Base-by-base conservation (phyloP, 2,888 invertebrate species). In the Sesamia inferens region DNA sequence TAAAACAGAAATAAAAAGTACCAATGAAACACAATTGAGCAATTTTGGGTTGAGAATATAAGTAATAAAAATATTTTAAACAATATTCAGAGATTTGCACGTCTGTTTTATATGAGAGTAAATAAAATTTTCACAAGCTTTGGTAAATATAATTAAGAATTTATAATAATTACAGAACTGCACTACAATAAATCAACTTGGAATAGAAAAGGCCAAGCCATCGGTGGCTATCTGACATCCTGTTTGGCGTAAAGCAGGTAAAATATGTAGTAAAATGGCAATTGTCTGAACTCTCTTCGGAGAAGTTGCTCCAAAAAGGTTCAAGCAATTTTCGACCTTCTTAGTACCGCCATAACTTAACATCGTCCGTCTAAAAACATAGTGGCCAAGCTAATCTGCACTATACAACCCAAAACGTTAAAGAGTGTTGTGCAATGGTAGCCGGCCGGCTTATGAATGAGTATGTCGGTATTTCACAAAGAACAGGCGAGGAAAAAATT, bases 201-300 rank as follows among this genome's bases (percentile, higher is more conserved):
- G 42, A 86, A 88, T 88, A 88, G 84, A 87, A 85, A 87, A 86
- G 78, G 84, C 71, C 74, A 57, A 65, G 83, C 85, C 85, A 84
- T 87, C 85, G 77, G 80, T 78, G 83, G 74, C 84, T 83, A 85
- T 87, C 88, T 87, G 88, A 90, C 88, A 89, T 89, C 89, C 88
- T 87, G 89, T 90, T 88, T 68, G 64, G 86, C 85, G 81, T 80
- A 77, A 84, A 88, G 91, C 94, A 94, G 94, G 94, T 94, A 94
- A 92, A 92, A 92, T 93, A n/a, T n/a, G n/a, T n/a, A 90, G 92
- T 94, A 94, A 92, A 91, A 92, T 93, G 90, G 92, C 92, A 90
- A 92, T 90, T 89, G 90, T 87, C 91, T 87, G 81, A 90, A 89
- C 88, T 88, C 86, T 88, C 87, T 88, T 87, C 84, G 85, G 82